Base-by-base conservation (phyloP, 1,140 invertebrate species). In the Trichomalopsis sarcophagae region DNA sequence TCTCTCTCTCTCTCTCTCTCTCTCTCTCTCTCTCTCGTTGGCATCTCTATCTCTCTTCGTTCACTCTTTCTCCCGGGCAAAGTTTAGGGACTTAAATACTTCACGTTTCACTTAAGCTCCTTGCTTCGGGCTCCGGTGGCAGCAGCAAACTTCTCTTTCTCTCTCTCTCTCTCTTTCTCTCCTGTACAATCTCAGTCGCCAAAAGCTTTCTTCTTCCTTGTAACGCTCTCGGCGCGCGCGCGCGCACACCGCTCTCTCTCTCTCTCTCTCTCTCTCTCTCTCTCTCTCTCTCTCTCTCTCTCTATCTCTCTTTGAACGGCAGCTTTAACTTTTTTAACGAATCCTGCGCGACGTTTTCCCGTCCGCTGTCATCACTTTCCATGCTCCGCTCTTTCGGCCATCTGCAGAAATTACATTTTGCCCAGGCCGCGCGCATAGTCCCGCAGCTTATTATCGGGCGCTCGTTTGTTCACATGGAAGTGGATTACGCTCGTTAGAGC, bases 71-170 rank as follows among this genome's bases (percentile, higher is more conserved):
- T 33, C 55, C n/a, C 66, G 9, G 78, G 30, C 21, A 82, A 86
- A 86, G 80, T 86, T 85, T 86, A 82, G 80, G 76, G 80, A 86
- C 84, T 86, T 86, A 86, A 86, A 86, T 86, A 86, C 84, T 86
- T 86, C 81, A 83, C 81, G 77, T 86, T 84, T 84, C 81, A 86
- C 85, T 84, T 82, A 86, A 83, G 84, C 84, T 81, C 80, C 84
- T 85, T 40, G 71, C 73, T 85, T 68, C 50, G 27, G 84, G 84
- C 84, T 84, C 69, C 69, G 23, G 71, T 77, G 76, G 81, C 83
- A n/a, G 55, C 21, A 47, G 71, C 83, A 81, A 81, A 85, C 84
- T 85, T 85, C 84, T 84, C 80, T 78, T 27, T 13, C 69, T 13
- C 69, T 27, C 23, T 71, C 74, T 23, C 55, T 66, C 62, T 66